phyloP scores from a whole-genome alignment of 2,113 vertebrate genomes.

The Sapayoa aenigma region DNA sequence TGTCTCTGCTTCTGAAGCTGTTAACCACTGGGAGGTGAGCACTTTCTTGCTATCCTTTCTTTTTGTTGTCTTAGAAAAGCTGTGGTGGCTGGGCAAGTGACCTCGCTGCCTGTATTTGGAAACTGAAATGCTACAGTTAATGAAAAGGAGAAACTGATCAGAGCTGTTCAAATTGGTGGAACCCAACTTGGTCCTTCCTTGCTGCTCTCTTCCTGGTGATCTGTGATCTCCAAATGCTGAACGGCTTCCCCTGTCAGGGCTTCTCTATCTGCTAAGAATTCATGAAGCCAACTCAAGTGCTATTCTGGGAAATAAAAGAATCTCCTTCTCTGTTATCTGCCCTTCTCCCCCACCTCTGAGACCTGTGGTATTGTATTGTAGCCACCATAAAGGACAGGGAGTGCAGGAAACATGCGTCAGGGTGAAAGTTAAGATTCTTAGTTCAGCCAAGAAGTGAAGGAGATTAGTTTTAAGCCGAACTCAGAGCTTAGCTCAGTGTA shows the following conservation, averaged over 20 bases:
- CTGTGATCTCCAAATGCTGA: background rate
- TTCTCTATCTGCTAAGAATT: background rate
- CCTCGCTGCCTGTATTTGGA: background rate
- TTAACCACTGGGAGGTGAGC: background rate
- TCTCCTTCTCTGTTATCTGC: background rate
- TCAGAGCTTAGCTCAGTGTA: background rate
- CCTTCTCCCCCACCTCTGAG: background rate
- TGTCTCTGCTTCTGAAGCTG: background rate
- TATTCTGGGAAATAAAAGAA: background rate
- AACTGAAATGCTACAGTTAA: background rate
- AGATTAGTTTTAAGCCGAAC: constrained; percentile 31
- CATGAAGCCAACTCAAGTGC: background rate
- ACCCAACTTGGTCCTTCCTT: background rate
- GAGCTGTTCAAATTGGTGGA: background rate
- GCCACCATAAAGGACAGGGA: background rate
- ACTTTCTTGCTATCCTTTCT: background rate
- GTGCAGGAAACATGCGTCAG: background rate
- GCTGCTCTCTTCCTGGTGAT: background rate
- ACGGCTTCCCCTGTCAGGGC: background rate
- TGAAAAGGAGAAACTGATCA: background rate
- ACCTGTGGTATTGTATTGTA: background rate
- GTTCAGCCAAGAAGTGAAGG: background rate
- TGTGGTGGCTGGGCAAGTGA: background rate
- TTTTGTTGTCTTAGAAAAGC: background rate
- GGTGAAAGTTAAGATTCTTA: background rate